These are phyloP conservation scores for Harpalus rufipes DNA, from an alignment of 2,888 invertebrate species.

Conservation along the genomic window DNA sequence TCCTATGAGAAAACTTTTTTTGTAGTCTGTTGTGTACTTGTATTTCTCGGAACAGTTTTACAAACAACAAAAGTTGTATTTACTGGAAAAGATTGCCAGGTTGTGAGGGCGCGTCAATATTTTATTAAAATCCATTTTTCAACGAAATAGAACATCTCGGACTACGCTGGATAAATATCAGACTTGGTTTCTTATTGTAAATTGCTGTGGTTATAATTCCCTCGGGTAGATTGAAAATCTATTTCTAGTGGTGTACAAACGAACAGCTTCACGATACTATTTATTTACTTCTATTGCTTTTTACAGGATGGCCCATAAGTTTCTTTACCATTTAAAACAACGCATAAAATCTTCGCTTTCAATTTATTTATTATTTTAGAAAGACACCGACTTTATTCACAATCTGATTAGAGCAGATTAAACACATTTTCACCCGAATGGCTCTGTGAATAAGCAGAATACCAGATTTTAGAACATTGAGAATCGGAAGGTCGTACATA, in stretches of 20 bases:
- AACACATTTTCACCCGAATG: too few species aligned
- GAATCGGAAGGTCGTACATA: too few species aligned
- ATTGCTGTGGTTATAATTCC: slow-evolving; percentile 42
- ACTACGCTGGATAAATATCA: slow-evolving; percentile 38
- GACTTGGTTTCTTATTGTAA: slow-evolving; percentile 26
- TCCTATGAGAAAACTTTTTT: slow-evolving; percentile 39
- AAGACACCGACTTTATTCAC: too few species aligned
- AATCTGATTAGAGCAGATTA: too few species aligned
- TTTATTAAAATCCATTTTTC: slow-evolving; percentile 48
- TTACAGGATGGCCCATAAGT: too few species aligned
- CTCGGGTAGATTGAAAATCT: slow-evolving; percentile 47
- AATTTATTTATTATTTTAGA: too few species aligned
- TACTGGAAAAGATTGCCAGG: slow-evolving; percentile 7
- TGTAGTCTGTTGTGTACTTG: slow-evolving; percentile 17
- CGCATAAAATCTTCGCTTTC: too few species aligned
- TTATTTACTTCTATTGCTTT: slow-evolving; percentile 53
- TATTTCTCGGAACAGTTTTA: slow-evolving; percentile 37
- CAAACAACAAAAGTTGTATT: slow-evolving; percentile 24
- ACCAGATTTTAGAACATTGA: too few species aligned
- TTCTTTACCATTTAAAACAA: too few species aligned
- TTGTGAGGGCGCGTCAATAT: background rate
- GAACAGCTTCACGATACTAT: slow-evolving; percentile 20
- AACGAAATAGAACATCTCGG: slow-evolving; percentile 27
- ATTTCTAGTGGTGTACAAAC: slow-evolving; percentile 50
- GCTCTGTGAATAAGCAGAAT: too few species aligned